These are phyloP conservation scores for Drosophila cognata DNA, from an alignment of 2,888 invertebrate genomes.

Conservation along the genomic window DNA sequence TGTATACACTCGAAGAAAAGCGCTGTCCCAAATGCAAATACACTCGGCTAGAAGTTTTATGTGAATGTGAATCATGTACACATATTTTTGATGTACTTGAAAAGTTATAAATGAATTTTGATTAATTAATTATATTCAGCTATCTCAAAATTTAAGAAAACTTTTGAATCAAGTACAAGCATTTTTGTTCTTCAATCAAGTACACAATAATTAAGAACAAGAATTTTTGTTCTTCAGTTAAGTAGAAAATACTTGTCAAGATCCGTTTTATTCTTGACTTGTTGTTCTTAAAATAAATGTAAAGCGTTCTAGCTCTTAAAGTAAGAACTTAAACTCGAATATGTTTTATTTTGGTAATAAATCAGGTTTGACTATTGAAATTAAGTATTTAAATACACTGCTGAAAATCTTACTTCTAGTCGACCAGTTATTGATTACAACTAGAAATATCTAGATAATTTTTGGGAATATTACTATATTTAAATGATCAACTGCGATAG, in stretches of 20 bases:
- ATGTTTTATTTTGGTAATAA: background rate
- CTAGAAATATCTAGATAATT: background rate
- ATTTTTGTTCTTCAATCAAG: background rate
- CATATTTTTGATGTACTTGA: background rate
- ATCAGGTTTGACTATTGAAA: background rate
- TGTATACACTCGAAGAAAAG: background rate
- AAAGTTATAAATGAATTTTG: background rate
- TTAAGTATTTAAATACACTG: background rate
- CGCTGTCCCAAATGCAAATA: background rate
- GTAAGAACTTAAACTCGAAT: background rate
- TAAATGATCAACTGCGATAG: background rate
- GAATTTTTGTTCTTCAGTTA: background rate
- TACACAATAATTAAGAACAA: background rate
- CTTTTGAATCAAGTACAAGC: background rate
- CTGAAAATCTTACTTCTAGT: background rate
- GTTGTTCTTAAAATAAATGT: background rate
- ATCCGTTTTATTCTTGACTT: background rate
- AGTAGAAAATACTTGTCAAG: background rate
- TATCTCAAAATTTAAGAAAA: background rate
- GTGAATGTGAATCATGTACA: background rate
- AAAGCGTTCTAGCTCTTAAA: background rate
- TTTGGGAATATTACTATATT: background rate
- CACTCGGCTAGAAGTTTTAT: background rate
- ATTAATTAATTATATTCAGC: accelerated
- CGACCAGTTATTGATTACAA: background rate